A percentile compares a stretch with the other conserved stretches of the same genome.
These are phyloP conservation scores for Mormoops blainvillei DNA, from an alignment of 2,113 vertebrate genomes.

Conservation along the genomic window DNA sequence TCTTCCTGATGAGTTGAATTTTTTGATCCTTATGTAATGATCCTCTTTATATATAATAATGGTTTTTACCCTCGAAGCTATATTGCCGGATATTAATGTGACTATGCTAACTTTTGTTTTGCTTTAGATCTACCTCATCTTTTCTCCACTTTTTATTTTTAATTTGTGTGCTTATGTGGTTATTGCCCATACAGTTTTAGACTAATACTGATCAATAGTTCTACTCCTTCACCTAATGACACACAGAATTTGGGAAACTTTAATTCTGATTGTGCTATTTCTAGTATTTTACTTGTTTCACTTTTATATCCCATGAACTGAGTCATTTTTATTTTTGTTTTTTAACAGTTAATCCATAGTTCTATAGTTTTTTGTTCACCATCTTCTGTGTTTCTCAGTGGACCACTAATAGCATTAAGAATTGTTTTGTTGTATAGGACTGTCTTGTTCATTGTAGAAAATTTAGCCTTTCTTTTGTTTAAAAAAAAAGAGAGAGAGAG, in stretches of 20 bases:
- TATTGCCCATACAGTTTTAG: neutral
- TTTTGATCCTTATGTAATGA: neutral
- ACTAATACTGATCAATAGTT: neutral
- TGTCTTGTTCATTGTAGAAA: neutral
- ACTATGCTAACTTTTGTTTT: neutral
- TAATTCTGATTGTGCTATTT: neutral
- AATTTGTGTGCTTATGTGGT: neutral
- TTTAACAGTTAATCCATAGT: neutral
- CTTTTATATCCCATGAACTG: neutral
- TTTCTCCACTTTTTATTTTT: neutral
- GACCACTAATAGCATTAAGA: neutral
- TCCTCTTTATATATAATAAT: neutral
- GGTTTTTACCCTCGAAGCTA: neutral
- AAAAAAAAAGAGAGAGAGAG: too few relatives aligned
- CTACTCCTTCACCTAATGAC: neutral
- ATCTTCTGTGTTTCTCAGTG: neutral
- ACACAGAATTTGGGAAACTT: neutral
- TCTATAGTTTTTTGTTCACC: neutral
- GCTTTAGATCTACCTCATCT: neutral
- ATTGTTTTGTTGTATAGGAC: neutral
- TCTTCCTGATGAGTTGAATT: neutral
- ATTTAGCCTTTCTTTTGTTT: neutral
- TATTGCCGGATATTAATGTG: neutral
- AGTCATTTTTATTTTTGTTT: neutral
- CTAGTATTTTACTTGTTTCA: neutral